Conservation (phyloP, 2,797 vertebrate species). For the Clarias pachynema region DNA sequence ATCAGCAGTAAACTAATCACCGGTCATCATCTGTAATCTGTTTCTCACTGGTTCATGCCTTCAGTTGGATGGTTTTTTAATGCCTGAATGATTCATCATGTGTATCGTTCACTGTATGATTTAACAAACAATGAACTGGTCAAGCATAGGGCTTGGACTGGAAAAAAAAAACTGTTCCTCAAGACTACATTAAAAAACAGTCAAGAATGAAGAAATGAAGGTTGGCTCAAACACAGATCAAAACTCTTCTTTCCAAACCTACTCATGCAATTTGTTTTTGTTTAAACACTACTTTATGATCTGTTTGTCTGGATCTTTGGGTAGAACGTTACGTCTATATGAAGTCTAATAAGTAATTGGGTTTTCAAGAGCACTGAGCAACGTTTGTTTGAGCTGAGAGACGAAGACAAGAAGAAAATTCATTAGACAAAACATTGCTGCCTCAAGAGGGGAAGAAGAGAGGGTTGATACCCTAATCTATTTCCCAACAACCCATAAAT, state of each 20-base stretch:
- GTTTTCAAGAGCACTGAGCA: background rate
- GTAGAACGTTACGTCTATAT: background rate
- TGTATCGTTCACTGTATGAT: too few relatives aligned
- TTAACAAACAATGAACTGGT: too few relatives aligned
- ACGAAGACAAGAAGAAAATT: background rate
- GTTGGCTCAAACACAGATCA: background rate
- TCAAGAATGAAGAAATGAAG: too few relatives aligned
- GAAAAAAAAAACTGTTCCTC: too few relatives aligned
- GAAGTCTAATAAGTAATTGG: background rate
- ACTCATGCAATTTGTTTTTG: background rate
- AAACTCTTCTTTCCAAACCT: conserved; percentile 7
- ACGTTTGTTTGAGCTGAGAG: conserved; percentile 10
- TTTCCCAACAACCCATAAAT: conserved; percentile 6
- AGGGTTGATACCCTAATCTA: background rate
- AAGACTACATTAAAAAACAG: too few relatives aligned
- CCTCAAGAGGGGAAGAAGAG: background rate
- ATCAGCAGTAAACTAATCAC: too few relatives aligned
- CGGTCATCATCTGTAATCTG: too few relatives aligned
- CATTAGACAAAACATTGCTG: conserved; percentile 21
- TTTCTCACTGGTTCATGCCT: too few relatives aligned
- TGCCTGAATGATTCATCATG: too few relatives aligned
- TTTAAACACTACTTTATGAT: background rate
- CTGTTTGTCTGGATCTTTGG: background rate
- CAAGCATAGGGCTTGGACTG: too few relatives aligned
- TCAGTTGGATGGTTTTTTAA: too few relatives aligned